These are phyloP conservation scores for Myotis yumanensis DNA, from an alignment of 2,113 vertebrate genomes.

Conservation along the genomic window DNA sequence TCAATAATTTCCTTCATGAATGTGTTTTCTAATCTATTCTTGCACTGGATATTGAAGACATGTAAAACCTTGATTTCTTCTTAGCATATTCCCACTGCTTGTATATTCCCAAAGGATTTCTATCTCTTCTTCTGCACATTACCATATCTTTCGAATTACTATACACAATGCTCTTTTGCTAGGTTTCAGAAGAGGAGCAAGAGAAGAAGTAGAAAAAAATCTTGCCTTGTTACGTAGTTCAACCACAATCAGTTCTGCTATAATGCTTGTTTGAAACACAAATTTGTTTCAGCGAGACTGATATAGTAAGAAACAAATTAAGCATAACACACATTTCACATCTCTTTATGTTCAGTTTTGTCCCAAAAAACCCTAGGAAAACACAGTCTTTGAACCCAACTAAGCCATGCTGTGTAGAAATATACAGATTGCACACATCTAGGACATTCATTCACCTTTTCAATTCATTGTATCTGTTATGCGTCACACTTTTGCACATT, in stretches of 20 bases:
- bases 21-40: neutral
- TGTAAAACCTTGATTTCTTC: neutral
- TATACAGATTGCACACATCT: neutral
- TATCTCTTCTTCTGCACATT: neutral
- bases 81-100: neutral
- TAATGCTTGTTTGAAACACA: neutral
- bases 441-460: neutral
- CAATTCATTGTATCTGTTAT: neutral
- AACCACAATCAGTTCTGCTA: neutral
- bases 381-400: neutral
- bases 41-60: neutral
- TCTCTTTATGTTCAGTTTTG: neutral
- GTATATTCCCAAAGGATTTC: neutral
- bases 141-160: neutral
- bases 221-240: neutral
- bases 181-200: neutral
- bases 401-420: neutral
- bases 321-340: neutral
- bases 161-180: neutral
- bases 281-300: neutral
- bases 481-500: neutral
- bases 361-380: neutral
- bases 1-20: neutral
- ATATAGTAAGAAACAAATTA: neutral
- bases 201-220: neutral